Base-by-base conservation (phyloP, 2,888 invertebrate genomes). In the Diaphora mendica region DNA sequence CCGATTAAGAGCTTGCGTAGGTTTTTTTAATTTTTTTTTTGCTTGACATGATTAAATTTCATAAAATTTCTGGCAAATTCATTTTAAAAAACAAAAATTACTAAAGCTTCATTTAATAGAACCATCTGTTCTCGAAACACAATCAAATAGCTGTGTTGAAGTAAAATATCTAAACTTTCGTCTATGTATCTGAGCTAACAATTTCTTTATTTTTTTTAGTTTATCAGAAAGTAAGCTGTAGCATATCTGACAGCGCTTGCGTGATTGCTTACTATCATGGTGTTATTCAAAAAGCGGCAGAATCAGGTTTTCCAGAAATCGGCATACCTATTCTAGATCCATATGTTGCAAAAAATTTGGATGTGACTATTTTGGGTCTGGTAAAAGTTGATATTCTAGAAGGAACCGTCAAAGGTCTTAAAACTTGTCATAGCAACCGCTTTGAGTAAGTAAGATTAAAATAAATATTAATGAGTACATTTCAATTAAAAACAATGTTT, bases 321-420 rank as follows among this genome's bases (percentile, higher is more conserved):
- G 71, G 8, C 11, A 23, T 82, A 35, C 77, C 81, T 7, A 73
- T 66, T 64, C 1, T 70, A 42, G 82, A 82, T 35, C 82, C 82
- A 26, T 65, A 62, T 2, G 51, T 3, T 0, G 0, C 77, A 0
- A 72, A 81, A 62, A 9, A 82, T 68, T 0, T 0, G 26, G 62
- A 69, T 1, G 0, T 77, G 0, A n/a, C 11, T n/a, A 20, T 20
- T 1, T 20, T 81, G 20, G 81, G 72, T 11, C 26, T 82, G 73
- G 15, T 82, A 33, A 79, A 74, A 66, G 0, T 71, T 1, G 73
- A 64, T 15, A 11, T 77, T 1, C 23, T 20, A 13, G 74, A 82
- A 35, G 79, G 75, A 35, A 26, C 44, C 20, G 74, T 62, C 17
- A 77, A 76, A 68, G 82, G 82, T 23, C 75, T 77, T 4, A 82